Conservation (phyloP, 2,113 vertebrate species). For the Phasianus colchicus region DNA sequence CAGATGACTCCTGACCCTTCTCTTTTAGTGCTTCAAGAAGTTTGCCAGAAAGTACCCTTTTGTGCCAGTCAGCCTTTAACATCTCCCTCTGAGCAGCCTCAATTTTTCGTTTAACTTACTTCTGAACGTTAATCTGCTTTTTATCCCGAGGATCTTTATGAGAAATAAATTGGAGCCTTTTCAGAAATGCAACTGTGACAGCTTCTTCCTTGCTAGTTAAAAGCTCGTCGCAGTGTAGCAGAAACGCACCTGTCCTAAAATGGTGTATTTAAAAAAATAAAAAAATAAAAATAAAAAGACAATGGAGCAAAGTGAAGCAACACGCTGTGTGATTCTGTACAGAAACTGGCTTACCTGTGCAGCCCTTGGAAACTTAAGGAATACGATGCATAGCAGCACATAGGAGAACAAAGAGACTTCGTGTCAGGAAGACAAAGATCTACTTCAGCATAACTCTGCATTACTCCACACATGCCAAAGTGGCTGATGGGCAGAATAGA, state of each 20-base stretch:
- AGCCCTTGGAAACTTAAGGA: neutral
- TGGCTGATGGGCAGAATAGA: neutral
- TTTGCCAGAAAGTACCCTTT: conserved; percentile 73
- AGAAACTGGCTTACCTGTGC: neutral
- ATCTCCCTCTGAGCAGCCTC: conserved; percentile 55
- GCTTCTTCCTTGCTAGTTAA: conserved; percentile 34
- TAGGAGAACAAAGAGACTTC: neutral
- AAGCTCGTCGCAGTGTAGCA: conserved; percentile 47
- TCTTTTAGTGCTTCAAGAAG: conserved; percentile 61
- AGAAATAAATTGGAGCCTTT: conserved; percentile 67
- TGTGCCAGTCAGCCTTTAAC: conserved; percentile 59
- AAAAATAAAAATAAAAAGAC: neutral
- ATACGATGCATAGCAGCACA: neutral
- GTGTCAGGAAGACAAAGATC: neutral
- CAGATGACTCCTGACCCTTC: conserved; percentile 73
- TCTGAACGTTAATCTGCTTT: conserved; percentile 71
- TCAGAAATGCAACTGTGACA: conserved; percentile 27
- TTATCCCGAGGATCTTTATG: conserved; percentile 60
- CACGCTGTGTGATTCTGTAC: neutral
- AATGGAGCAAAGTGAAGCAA: neutral
- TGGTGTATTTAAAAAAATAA: conserved; percentile 18
- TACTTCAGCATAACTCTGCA: neutral
- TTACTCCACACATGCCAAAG: neutral
- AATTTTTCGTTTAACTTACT: conserved; percentile 64
- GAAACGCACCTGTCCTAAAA: neutral